Evolutionary conservation across 2,113 vertebrate genomes (phyloP), one percentile per base, ranked within the genome.

Genomic region (Myodes glareolus): DNA sequence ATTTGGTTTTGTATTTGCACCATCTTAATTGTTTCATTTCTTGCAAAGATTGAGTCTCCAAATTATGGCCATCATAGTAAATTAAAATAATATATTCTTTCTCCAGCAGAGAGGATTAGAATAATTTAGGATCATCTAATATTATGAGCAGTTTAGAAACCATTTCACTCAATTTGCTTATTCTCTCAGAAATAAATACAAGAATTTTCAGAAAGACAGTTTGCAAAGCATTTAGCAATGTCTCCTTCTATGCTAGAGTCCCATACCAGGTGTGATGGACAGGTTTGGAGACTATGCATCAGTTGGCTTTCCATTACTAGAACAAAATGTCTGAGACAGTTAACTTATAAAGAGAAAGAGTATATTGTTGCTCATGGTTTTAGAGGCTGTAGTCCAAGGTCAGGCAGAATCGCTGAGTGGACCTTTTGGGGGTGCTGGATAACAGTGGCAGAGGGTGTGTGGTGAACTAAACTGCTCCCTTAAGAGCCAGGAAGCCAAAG

Each of bases 91-190:
- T 63, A 85, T n/a, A 78, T 73, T 94, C 17, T 61, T 65, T 82
- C 89, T 89, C 9, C 25, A 72, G 47, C 82, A 96, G 70, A 36
- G 61, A 94, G 55, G 68, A 89, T 92, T 85, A 91, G 88, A 90
- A 72, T 86, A 47, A 97, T 52, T 75, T 96, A 82, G 90, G 77
- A 90, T 95, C 95, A 94, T 78, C n/a, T 95, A 95, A 65, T 47
- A n/a, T 33, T 78, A 50, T 61, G 52, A 96, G 39, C 52, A 96
- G 39, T 97, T 84, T 21, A 29, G 93, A 97, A 95, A 94, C 95
- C 95, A 97, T 86, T 86, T 91, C 92, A 93, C 25, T 65, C 45
- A 75, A 58, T 31, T 68, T 97, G 76, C 95, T 98, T 97, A 70
- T 76, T 91, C 72, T 70, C 70, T 23, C 13, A 47, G 92, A 55